Conservation (phyloP, 2,888 invertebrate genomes). For the Agriopis leucophaearia region DNA sequence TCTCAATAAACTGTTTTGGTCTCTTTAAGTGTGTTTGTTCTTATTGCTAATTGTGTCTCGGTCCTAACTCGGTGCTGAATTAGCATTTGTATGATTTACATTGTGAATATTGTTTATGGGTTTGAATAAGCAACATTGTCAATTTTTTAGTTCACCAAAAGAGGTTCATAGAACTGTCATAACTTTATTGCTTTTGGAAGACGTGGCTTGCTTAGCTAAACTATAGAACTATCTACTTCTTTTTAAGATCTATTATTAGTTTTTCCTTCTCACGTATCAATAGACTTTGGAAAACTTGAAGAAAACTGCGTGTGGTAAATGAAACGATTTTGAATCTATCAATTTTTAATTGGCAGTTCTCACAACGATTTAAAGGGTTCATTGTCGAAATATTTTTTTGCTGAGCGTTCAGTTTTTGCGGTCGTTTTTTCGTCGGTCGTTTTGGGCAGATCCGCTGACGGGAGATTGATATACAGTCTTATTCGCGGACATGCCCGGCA, state of each 20-base stretch:
- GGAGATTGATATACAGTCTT: conserved; percentile 84
- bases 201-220: not conserved
- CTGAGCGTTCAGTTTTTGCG: conserved; percentile 70
- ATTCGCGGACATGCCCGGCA: conserved; percentile 81
- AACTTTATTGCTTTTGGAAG: not conserved
- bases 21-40: conserved; percentile 51
- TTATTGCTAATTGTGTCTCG: conserved; percentile 49
- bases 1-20: conserved; percentile 48
- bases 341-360: conserved; percentile 86
- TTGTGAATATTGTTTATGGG: conserved; percentile 43
- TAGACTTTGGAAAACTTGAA: not conserved
- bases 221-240: not conserved
- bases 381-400: conserved; percentile 80
- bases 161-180: conserved; percentile 25
- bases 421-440: conserved; percentile 78
- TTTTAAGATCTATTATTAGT: not conserved
- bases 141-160: conserved; percentile 10
- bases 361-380: conserved; percentile 82
- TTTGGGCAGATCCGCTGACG: conserved; percentile 83
- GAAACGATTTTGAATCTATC: conserved; percentile 68
- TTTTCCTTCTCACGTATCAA: not conserved
- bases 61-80: conserved; percentile 46
- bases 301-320: conserved; percentile 30
- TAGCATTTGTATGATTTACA: conserved; percentile 44
- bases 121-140: conserved; percentile 30